Conservation (phyloP, 2,113 vertebrate genomes). For the Clarias gariepinus region DNA sequence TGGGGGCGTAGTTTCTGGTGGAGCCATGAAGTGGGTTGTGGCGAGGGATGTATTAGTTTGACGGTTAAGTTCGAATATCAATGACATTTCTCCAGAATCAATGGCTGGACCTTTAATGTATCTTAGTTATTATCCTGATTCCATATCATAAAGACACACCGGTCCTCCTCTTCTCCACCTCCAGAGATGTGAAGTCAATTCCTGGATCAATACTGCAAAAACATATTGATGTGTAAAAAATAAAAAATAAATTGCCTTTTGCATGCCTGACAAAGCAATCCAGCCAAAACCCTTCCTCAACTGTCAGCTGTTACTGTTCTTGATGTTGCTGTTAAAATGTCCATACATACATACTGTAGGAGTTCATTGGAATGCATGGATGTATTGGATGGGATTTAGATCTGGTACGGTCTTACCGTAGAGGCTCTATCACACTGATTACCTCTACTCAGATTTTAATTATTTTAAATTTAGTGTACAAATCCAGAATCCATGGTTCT, state of each 20-base stretch:
- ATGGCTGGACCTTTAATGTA: neutral
- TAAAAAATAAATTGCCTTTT: neutral
- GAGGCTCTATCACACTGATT: neutral
- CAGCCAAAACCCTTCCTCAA: neutral
- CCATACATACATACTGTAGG: neutral
- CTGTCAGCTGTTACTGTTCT: neutral
- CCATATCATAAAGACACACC: neutral
- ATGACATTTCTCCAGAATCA: too few species aligned
- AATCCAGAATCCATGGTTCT: neutral
- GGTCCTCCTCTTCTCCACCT: neutral
- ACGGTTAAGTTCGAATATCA: too few species aligned
- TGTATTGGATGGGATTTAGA: neutral
- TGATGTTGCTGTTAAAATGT: neutral
- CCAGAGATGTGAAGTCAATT: neutral
- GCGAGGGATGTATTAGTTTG: too few species aligned
- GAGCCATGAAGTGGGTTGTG: too few species aligned
- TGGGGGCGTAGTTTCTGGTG: too few species aligned
- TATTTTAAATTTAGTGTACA: neutral
- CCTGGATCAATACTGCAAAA: neutral
- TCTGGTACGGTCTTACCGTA: neutral
- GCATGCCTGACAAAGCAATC: neutral
- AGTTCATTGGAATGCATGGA: slow-evolving; percentile 5
- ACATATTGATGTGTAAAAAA: neutral
- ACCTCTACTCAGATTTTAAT: too few species aligned
- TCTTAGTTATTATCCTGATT: neutral